Evolutionary conservation across 2,113 vertebrate genomes (phyloP).

Genomic region (Chloebia gouldiae): DNA sequence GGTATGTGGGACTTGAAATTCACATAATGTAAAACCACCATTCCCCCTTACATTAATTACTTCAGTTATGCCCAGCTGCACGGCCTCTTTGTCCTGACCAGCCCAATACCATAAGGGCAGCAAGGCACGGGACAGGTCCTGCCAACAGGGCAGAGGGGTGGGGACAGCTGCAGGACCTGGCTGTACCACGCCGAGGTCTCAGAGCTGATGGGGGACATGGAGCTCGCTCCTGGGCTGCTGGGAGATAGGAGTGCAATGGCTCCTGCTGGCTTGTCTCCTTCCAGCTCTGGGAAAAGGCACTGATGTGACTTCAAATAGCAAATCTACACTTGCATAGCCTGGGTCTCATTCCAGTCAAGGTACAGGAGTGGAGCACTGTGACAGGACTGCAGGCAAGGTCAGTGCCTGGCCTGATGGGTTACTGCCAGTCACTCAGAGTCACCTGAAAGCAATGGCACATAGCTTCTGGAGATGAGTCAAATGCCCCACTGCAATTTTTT

Average conservation of each 20-base stretch:
- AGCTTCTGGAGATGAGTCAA: background rate
- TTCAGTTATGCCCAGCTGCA: background rate
- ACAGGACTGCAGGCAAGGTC: background rate
- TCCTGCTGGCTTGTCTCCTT: background rate
- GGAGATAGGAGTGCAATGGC: background rate
- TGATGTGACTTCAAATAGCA: background rate
- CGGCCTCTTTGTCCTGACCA: background rate
- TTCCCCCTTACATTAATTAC: background rate
- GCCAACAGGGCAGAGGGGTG: accelerated
- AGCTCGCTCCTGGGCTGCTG: background rate
- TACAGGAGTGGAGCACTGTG: background rate
- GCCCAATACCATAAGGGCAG: background rate
- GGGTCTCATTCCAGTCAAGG: background rate
- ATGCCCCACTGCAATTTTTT: background rate
- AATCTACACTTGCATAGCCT: background rate
- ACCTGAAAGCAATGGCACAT: background rate
- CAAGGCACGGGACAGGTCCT: background rate
- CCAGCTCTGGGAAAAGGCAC: background rate
- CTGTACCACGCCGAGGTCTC: accelerated
- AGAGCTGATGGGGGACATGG: accelerated
- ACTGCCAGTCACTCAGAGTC: background rate
- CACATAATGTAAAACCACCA: background rate
- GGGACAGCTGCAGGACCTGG: background rate
- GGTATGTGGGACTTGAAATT: accelerated
- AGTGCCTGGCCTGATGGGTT: background rate